These are phyloP conservation scores for Matsumyia berberina DNA, from an alignment of 2,888 invertebrate species.

Conservation along the genomic window DNA sequence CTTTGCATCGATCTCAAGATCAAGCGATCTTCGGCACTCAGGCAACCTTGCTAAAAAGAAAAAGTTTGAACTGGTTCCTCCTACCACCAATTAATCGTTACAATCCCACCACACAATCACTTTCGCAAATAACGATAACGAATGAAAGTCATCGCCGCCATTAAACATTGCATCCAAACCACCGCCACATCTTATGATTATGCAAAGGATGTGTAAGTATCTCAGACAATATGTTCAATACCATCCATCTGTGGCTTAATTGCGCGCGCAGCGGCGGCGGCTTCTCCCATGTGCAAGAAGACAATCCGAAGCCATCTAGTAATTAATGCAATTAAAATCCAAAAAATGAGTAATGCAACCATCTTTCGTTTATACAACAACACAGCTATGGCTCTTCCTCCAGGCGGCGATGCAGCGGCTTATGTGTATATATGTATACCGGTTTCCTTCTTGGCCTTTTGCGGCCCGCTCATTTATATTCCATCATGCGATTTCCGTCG, in stretches of 20 bases:
- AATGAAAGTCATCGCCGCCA: background rate
- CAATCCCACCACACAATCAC: no score
- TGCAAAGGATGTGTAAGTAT: constrained; percentile 19
- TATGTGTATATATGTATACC: constrained; percentile 33
- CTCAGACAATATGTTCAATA: background rate
- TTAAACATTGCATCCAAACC: background rate
- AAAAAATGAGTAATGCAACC: constrained; percentile 67
- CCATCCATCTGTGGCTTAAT: constrained; percentile 28
- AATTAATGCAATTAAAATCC: constrained; percentile 74
- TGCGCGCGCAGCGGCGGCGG: background rate
- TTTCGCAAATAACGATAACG: background rate
- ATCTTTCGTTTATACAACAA: constrained; percentile 7
- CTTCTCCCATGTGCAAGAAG: constrained; percentile 8
- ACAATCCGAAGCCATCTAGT: constrained; percentile 61
- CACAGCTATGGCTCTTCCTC: constrained; percentile 37
- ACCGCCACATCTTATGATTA: constrained; percentile 13
- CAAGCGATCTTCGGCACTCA: no score
- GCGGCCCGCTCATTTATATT: constrained; percentile 75
- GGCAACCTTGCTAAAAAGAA: no score
- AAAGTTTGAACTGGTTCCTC: no score
- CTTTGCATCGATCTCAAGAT: no score
- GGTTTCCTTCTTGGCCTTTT: constrained; percentile 75
- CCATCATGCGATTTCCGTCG: constrained; percentile 76
- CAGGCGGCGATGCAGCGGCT: background rate
- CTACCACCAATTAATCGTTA: no score